Percentiles rank a stretch among this genome's conserved stretches.
Evolutionary conservation across 2,888 invertebrate genomes (phyloP).

Genomic region (Chymomyza amoena): DNA sequence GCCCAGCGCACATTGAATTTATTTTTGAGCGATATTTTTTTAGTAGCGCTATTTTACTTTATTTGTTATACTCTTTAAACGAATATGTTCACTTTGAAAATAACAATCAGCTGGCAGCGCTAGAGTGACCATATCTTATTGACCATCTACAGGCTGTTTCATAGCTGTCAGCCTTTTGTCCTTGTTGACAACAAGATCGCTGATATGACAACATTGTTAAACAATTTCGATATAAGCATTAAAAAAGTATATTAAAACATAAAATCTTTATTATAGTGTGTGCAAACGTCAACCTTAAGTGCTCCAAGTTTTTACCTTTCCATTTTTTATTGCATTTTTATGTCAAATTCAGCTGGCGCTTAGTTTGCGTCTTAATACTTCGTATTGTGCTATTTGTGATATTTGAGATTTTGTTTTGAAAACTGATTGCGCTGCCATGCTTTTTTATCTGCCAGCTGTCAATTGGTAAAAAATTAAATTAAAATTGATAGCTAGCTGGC

Average conservation of each 20-base stretch:
- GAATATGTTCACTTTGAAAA: slow-evolving; percentile 6
- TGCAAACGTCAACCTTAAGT: background rate
- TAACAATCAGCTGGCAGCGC: too few species aligned
- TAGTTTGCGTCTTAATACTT: background rate
- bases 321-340: slow-evolving; percentile 69
- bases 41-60: slow-evolving; percentile 30
- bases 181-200: background rate
- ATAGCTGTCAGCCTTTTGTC: background rate
- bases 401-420: background rate
- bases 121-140: too few species aligned
- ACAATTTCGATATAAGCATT: background rate
- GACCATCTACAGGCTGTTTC: background rate
- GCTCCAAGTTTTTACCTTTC: background rate
- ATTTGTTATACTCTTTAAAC: slow-evolving; percentile 3
- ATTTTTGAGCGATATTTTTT: slow-evolving; percentile 41
- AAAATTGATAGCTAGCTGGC: background rate
- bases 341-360: slow-evolving; percentile 65
- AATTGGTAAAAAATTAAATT: background rate
- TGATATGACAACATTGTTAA: background rate
- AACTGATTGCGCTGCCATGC: background rate
- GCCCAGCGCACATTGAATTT: slow-evolving; percentile 55
- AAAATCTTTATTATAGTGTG: background rate
- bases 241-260: background rate
- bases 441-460: background rate
- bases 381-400: background rate